Evolutionary conservation across 1,140 invertebrate species (phyloP).

Genomic region (Mamestra configurata): DNA sequence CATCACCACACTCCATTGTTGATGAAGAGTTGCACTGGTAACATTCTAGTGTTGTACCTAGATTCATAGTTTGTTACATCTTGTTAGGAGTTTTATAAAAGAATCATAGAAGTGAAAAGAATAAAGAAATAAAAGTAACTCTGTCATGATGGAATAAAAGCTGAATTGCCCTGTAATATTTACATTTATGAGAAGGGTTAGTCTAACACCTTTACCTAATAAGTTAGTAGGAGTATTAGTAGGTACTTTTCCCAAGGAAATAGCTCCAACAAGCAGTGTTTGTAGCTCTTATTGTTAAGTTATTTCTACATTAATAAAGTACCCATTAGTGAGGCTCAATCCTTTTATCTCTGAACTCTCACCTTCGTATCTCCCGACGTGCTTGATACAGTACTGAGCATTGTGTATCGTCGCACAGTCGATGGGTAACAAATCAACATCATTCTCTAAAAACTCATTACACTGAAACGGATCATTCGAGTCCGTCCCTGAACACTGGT

Average conservation of each 20-base stretch:
- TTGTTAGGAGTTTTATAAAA: background rate
- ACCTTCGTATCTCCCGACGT: constrained; percentile 98
- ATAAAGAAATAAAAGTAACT: constrained; percentile 3
- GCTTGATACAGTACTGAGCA: constrained; percentile 97
- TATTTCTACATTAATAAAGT: background rate
- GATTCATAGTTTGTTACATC: constrained; percentile 27
- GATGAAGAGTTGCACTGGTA: constrained; percentile 94
- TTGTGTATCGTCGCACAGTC: constrained; percentile 94
- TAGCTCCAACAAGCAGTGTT: background rate
- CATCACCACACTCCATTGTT: constrained; percentile 93
- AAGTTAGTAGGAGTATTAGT: background rate
- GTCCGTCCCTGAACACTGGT: constrained; percentile 95
- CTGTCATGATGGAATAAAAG: too few species aligned
- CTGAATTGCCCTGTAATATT: background rate
- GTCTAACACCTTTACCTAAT: background rate
- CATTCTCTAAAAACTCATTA: constrained; percentile 93
- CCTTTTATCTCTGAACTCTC: constrained; percentile 65
- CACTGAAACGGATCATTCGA: constrained; percentile 94
- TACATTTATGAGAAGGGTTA: background rate
- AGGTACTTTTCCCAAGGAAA: background rate
- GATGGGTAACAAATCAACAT: constrained; percentile 91
- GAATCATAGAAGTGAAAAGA: background rate
- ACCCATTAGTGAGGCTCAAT: background rate
- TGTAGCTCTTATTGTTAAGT: background rate
- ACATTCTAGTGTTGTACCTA: constrained; percentile 91